Evolutionary conservation across 1,140 invertebrate genomes (phyloP).

Genomic region (Drosophila tani): DNA sequence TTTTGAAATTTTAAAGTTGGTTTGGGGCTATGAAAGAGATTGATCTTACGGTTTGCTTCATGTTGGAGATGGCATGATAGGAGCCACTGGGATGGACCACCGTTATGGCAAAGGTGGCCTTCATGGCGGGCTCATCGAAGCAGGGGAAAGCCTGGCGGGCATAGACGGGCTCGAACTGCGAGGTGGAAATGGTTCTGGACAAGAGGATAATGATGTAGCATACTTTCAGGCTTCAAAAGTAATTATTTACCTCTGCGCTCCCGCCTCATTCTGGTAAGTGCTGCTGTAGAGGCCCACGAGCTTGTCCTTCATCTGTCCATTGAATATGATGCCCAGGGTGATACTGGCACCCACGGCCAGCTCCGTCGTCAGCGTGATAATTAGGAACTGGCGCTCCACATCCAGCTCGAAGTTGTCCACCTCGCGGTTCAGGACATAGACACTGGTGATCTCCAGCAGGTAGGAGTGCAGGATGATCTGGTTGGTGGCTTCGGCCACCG

Average conservation of each 20-base stretch:
- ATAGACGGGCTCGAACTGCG: slow-evolving; percentile 97
- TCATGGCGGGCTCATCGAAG: slow-evolving; percentile 97
- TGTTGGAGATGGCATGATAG: slow-evolving; percentile 93
- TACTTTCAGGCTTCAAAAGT: slow-evolving; percentile 35
- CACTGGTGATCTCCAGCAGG: slow-evolving; percentile 52
- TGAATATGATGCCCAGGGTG: slow-evolving; percentile 79
- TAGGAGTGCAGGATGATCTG: slow-evolving; percentile 91
- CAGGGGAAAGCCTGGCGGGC: slow-evolving; percentile 97
- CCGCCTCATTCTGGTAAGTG: slow-evolving; percentile 75
- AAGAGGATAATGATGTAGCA: not conserved
- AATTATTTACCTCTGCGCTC: slow-evolving; percentile 71
- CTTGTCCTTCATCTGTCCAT: slow-evolving; percentile 84
- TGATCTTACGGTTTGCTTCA: slow-evolving; percentile 86
- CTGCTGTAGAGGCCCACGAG: slow-evolving; percentile 86
- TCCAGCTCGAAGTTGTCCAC: slow-evolving; percentile 59
- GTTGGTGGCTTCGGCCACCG: slow-evolving; percentile 86
- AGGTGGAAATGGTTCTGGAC: slow-evolving; percentile 91
- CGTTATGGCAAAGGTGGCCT: slow-evolving; percentile 93
- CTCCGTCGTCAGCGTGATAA: slow-evolving; percentile 51
- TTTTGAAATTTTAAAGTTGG: not conserved
- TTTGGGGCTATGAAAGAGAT: not conserved
- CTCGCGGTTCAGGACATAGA: slow-evolving; percentile 45
- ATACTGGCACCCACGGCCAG: slow-evolving; percentile 40
- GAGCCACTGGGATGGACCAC: slow-evolving; percentile 89
- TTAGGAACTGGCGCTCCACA: slow-evolving; percentile 64